Evolutionary conservation across 2,113 vertebrate genomes (phyloP).

Genomic region (Tragelaphus scriptus): DNA sequence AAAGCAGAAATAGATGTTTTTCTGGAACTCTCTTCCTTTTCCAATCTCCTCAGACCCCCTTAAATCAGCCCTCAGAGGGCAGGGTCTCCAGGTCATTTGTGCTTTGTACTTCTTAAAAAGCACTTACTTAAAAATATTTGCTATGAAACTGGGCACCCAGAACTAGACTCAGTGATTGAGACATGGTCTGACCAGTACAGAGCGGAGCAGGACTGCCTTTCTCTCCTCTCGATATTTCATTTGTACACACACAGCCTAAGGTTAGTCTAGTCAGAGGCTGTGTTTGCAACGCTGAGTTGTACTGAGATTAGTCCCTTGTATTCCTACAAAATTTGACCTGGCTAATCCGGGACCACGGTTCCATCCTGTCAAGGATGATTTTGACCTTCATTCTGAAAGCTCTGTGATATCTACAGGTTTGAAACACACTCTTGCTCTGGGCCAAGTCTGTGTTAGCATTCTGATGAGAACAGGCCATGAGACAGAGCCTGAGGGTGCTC

Average conservation of each 20-base stretch:
- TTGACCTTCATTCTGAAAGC: neutral
- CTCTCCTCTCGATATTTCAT: neutral
- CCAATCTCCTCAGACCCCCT: neutral
- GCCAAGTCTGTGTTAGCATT: neutral
- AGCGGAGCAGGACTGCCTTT: no score
- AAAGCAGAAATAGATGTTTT: no score
- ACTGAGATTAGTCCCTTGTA: neutral
- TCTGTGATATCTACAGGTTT: neutral
- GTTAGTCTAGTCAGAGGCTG: neutral
- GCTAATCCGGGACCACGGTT: neutral
- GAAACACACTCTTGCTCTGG: neutral
- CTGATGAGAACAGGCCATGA: neutral
- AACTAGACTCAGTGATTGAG: neutral
- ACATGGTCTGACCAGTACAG: neutral
- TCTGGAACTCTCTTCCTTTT: no score
- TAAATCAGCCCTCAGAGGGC: neutral
- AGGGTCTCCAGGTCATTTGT: neutral
- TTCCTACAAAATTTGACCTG: neutral
- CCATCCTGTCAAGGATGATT: neutral
- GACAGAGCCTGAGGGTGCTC: neutral
- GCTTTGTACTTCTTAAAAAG: neutral
- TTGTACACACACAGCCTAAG: neutral
- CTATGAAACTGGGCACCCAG: neutral
- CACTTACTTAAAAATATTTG: neutral
- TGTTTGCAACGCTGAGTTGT: neutral